phyloP scores from a whole-genome alignment of 2,113 vertebrate genomes.

The Solea senegalensis region DNA sequence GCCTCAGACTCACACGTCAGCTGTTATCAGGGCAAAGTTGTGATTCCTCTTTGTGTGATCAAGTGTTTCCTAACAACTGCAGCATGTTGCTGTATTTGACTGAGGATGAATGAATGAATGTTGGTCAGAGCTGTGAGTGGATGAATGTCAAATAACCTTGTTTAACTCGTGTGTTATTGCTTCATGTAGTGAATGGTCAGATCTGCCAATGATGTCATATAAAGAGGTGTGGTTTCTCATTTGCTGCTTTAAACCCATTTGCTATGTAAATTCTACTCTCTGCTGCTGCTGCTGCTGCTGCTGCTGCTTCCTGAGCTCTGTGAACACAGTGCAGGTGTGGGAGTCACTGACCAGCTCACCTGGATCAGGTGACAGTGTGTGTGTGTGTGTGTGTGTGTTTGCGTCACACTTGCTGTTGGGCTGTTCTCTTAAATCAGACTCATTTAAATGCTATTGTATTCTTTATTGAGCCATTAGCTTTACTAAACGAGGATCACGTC shows the following conservation, averaged over 20 bases:
- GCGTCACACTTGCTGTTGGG: constrained; percentile 15
- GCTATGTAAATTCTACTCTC: constrained; percentile 65
- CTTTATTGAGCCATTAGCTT: constrained; percentile 22
- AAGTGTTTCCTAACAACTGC: constrained; percentile 33
- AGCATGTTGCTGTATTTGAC: background rate
- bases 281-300: constrained; percentile 5
- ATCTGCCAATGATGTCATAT: too few relatives aligned
- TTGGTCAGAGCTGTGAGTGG: too few relatives aligned
- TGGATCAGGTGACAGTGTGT: constrained; percentile 20
- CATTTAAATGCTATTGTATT: constrained; percentile 45
- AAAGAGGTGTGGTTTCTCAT: constrained; percentile 21
- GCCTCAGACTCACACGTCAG: constrained; percentile 4
- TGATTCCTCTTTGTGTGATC: constrained; percentile 14
- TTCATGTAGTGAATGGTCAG: too few relatives aligned
- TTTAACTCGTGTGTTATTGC: too few relatives aligned
- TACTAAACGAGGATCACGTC: constrained; percentile 29
- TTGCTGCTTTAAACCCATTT: constrained; percentile 51
- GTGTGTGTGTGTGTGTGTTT: too few relatives aligned
- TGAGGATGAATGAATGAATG: too few relatives aligned
- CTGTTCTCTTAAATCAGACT: constrained; percentile 35
- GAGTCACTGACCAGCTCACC: constrained; percentile 6
- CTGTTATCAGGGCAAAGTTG: constrained; percentile 21
- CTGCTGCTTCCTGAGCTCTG: background rate
- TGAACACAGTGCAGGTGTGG: constrained; percentile 10
- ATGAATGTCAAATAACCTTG: too few relatives aligned